Evolutionary conservation across 2,113 vertebrate genomes (phyloP), one percentile per base, ranked within the genome.

Genomic region (Pachycephala philippinensis): DNA sequence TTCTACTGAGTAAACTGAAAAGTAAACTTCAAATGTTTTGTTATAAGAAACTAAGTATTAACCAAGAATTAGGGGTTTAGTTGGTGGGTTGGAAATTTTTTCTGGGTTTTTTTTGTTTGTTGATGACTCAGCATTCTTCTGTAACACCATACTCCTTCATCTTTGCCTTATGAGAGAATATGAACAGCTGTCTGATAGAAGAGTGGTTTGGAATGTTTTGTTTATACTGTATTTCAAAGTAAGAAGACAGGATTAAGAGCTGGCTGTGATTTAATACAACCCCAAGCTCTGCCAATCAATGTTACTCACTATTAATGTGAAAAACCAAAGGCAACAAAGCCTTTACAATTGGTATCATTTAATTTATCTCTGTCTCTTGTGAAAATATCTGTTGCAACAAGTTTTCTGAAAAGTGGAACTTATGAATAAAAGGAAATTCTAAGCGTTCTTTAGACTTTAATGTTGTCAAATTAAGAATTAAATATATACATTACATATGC

Each of bases 171-270:
- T 23, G 77, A 66, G 11, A 90, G 23, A 84, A 91, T 81, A 75
- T 89, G 69, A 89, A 60, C 68, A 95, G 47, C 56, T 71, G 30
- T 60, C 64, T 89, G 54, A 84, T 6, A 81, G 64, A 89, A 87
- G 33, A 81, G 42, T 28, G 10, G 30, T 75, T 95, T 84, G 49
- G 44, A 95, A 94, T 71, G 60, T 30, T 90, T 50, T 93, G 60
- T 70, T 90, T 77, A 88, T 89, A 44, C 24, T 75, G 12, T 74
- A 93, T 96, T 93, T 90, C 91, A 96, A 91, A 47, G 54, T 96
- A 95, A 89, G 30, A 84, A 40, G 69, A 89, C 90, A 68, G 53
- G 64, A 89, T 93, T 93, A 92, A 64, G 83, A 90, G 42, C 3
- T 10, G n/a, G 8, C 59, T 92, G 33, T 87, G 84, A 92, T 83